Conservation (phyloP, 2,113 vertebrate genomes). For the Micromys minutus region DNA sequence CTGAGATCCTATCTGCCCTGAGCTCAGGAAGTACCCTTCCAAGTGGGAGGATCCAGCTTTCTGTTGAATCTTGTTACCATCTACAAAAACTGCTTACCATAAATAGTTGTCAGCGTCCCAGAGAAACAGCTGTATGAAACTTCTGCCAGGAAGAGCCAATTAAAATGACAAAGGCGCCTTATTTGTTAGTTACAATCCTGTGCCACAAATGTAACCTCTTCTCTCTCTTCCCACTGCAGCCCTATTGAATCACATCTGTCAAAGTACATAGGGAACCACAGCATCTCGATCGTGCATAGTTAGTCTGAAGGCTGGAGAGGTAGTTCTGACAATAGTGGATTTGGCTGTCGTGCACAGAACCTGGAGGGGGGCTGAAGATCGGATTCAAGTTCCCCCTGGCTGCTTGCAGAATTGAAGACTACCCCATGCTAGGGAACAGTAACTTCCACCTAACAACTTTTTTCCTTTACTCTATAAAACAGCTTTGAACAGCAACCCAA, state of each 20-base stretch:
- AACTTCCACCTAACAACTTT: not conserved
- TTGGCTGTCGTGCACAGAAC: not conserved
- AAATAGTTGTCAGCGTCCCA: constrained; percentile 77
- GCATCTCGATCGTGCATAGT: not conserved
- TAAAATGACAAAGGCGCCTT: constrained; percentile 54
- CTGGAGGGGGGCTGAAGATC: rapidly evolving
- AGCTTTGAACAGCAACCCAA: not conserved
- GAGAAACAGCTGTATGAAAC: constrained; percentile 79
- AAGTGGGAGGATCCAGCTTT: not conserved
- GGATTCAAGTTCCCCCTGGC: not conserved
- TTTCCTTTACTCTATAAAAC: not conserved
- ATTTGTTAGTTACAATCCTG: constrained; percentile 55
- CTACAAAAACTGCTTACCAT: constrained; percentile 69
- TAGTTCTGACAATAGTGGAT: too few relatives aligned
- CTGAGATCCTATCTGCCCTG: not conserved
- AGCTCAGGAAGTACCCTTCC: constrained; percentile 62
- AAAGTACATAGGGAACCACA: constrained; percentile 31
- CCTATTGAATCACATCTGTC: not conserved
- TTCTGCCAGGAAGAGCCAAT: constrained; percentile 75
- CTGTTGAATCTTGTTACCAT: constrained; percentile 70
- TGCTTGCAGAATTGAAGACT: not conserved
- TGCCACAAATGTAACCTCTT: constrained; percentile 49
- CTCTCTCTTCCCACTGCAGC: not conserved
- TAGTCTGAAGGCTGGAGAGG: not conserved
- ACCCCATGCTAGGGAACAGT: not conserved